Evolutionary conservation across 1,140 invertebrate genomes (phyloP), one percentile per base, ranked within the genome.

Genomic region (Andricus grossulariae): DNA sequence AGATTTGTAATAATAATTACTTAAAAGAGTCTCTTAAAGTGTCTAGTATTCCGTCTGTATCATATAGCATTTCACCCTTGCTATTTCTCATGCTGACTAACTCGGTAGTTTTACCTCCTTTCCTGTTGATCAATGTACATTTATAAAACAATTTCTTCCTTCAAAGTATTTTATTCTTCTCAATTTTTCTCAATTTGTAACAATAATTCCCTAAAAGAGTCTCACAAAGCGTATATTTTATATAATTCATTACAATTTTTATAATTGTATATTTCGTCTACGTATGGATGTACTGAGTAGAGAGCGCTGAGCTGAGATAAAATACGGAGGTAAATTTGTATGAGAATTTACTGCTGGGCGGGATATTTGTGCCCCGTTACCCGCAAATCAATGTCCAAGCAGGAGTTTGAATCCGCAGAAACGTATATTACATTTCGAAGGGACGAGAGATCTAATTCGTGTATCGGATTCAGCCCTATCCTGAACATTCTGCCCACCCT

Each of bases 361-460:
- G 71, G 55, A 73, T 51, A 72, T 54, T 71, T 71, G 74, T 71
- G 50, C 32, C 51, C 55, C 18, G 74, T 74, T 57, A 66, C 25
- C 45, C 51, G 76, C 77, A 81, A 79, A 84, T 82, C 78, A 82
- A 80, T 84, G 73, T 66, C 50, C 75, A 51, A 18, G 45, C 57
- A 70, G 50, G 39, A 72, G 70, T 12, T 55, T 51, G 75, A 78
- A 55, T 50, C 25, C 39, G 51, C 50, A 60, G 73, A 66, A 79
- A 83, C 82, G 74, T 85, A 81, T 80, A 83, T 84, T 81, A 84
- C 76, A 79, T 81, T 84, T 84, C 77, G 80, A 82, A 80, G 77
- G 77, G 80, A 84, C 76, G 80, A 83, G 77, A 73, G 78, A 82
- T 82, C 84, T 84, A 86, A 85, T 86, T 86, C 82, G 75, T 66